A percentile compares a stretch with the other conserved stretches of the same genome.
phyloP scores from a whole-genome alignment of 2,888 invertebrate genomes.

The Tortricodes alternella region DNA sequence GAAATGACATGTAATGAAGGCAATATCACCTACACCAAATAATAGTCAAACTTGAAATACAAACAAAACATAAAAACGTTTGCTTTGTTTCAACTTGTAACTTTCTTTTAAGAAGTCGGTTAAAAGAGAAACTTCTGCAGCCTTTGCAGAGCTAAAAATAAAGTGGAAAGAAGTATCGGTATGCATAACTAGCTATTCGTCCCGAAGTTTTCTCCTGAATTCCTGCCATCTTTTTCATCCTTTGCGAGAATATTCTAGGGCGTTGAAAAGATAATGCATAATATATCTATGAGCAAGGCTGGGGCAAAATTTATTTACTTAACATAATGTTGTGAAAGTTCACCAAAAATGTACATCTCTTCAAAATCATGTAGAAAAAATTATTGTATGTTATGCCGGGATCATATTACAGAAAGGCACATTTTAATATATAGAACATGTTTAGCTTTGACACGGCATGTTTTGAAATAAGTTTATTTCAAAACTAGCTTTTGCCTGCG shows the following conservation, averaged over 20 bases:
- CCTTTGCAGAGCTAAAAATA: conserved; percentile 18
- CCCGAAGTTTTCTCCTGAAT: conserved; percentile 12
- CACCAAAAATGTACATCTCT: not conserved
- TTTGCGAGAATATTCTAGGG: conserved; percentile 17
- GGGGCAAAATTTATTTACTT: conserved; percentile 2
- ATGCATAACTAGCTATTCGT: conserved; percentile 25
- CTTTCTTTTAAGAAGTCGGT: conserved; percentile 19
- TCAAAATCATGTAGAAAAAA: too few relatives aligned
- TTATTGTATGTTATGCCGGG: too few relatives aligned
- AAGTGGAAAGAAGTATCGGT: conserved; percentile 19
- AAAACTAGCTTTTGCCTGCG: too few relatives aligned
- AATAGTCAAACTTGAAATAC: too few relatives aligned
- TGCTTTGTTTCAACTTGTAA: not conserved
- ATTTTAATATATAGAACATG: too few relatives aligned
- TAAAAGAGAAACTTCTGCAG: conserved; percentile 13
- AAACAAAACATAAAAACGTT: too few relatives aligned
- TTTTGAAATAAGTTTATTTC: too few relatives aligned
- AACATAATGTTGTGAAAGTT: conserved; percentile 6
- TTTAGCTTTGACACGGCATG: too few relatives aligned
- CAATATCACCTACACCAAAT: too few relatives aligned
- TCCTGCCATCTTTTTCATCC: conserved; percentile 13
- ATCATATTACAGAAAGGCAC: too few relatives aligned
- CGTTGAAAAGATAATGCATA: conserved; percentile 17
- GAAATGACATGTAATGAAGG: too few relatives aligned
- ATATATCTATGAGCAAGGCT: conserved; percentile 13